Evolutionary conservation across 2,797 vertebrate species (phyloP).

Genomic region (Eulemur albifrons): DNA sequence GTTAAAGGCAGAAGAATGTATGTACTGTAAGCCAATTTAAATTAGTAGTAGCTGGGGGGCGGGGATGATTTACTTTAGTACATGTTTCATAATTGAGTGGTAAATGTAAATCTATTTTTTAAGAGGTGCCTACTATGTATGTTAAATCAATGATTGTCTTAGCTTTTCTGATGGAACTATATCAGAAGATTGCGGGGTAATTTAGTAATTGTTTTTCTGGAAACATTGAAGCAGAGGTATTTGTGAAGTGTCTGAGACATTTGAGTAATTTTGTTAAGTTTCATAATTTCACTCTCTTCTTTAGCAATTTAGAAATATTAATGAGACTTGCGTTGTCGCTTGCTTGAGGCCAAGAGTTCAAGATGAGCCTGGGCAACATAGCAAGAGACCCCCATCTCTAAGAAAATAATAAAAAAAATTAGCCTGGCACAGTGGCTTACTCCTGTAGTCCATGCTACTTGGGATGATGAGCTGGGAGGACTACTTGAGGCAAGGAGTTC

Average conservation of each 20-base stretch:
- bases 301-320: neutral
- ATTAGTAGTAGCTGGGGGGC: neutral
- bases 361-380: too few species aligned
- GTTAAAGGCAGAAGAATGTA: neutral
- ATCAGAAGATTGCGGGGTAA: conserved; percentile 4
- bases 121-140: neutral
- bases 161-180: conserved; percentile 24
- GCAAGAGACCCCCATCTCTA: too few species aligned
- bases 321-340: too few species aligned
- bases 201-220: conserved; percentile 3
- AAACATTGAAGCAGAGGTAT: neutral
- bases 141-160: conserved; percentile 35
- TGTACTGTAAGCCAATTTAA: neutral
- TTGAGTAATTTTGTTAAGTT: conserved; percentile 25
- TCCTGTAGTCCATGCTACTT: too few species aligned
- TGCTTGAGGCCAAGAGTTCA: too few species aligned
- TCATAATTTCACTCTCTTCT: neutral
- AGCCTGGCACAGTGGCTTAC: too few species aligned
- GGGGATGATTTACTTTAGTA: neutral
- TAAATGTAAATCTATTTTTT: conserved; percentile 5
- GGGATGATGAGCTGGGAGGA: too few species aligned
- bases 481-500: too few species aligned
- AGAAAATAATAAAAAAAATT: too few species aligned
- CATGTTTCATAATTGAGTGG: neutral
- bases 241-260: conserved; percentile 7